A percentile compares a stretch with the other conserved stretches of the same genome.
phyloP scores from a whole-genome alignment of 2,797 vertebrate genomes.

The Amniataba percoides region DNA sequence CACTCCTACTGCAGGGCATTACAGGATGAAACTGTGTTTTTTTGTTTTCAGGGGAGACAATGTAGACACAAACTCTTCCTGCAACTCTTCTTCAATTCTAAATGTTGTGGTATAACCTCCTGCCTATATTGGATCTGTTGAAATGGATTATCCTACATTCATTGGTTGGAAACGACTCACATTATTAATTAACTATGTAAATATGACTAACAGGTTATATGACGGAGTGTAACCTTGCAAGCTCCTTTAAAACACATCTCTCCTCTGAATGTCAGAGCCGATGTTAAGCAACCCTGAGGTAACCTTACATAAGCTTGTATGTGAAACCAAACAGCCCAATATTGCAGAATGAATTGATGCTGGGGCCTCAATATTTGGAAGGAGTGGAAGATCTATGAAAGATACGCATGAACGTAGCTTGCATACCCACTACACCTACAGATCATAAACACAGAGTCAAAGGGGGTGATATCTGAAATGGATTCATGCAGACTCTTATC shows the following conservation, averaged over 20 bases:
- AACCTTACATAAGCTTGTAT: conserved; percentile 11
- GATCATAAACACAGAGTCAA: neutral
- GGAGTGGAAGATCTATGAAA: conserved; percentile 44
- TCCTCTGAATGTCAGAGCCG: conserved; percentile 22
- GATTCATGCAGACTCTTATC: neutral
- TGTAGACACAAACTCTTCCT: conserved; percentile 1
- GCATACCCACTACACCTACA: conserved; percentile 1
- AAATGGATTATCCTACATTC: neutral
- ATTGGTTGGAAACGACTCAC: conserved; percentile 4
- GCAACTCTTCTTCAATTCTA: neutral
- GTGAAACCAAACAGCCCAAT: conserved; percentile 36
- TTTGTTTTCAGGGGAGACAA: neutral
- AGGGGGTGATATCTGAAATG: conserved; percentile 12
- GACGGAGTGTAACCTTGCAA: neutral
- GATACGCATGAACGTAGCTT: conserved; percentile 22
- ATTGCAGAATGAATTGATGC: conserved; percentile 41
- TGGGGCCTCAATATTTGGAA: conserved; percentile 30
- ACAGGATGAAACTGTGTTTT: conserved; percentile 3
- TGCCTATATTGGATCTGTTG: neutral
- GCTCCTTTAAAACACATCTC: conserved; percentile 23
- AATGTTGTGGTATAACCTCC: neutral
- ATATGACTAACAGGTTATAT: neutral
- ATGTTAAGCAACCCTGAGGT: conserved; percentile 29
- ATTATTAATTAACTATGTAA: neutral
- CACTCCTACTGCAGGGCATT: conserved; percentile 2